These are phyloP conservation scores for Limenitis camilla DNA, from an alignment of 2,888 invertebrate species.

Conservation along the genomic window DNA sequence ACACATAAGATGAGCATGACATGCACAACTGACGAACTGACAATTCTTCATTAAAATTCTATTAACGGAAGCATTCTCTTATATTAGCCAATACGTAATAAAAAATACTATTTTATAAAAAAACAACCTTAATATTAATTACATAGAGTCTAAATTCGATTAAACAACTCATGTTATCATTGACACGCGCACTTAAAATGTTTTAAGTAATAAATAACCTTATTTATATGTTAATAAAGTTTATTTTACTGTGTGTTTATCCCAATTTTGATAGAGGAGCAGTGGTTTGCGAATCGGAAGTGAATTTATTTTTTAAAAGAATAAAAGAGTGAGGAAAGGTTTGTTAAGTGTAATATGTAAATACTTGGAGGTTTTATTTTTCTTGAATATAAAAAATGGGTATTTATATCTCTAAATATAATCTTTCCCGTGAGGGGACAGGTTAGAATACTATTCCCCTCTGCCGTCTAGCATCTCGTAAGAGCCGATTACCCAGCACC, in stretches of 20 bases:
- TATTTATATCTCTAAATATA: too few relatives aligned
- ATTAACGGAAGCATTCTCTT: slow-evolving; percentile 72
- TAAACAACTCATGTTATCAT: not conserved
- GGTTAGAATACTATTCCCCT: too few relatives aligned
- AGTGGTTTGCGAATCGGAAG: slow-evolving; percentile 59
- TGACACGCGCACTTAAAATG: slow-evolving; percentile 13
- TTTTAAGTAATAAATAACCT: slow-evolving; percentile 22
- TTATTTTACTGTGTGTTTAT: slow-evolving; percentile 24
- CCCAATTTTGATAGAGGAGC: slow-evolving; percentile 38
- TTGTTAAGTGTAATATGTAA: slow-evolving; percentile 28
- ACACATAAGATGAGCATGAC: slow-evolving; percentile 70
- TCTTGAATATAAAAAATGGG: not conserved
- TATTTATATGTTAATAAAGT: slow-evolving; percentile 20
- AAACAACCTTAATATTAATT: slow-evolving; percentile 20
- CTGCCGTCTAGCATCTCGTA: too few relatives aligned
- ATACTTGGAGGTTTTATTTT: slow-evolving; percentile 7
- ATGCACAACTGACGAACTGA: slow-evolving; percentile 64
- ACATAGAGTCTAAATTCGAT: slow-evolving; percentile 19
- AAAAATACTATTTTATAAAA: slow-evolving; percentile 19
- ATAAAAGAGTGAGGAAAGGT: slow-evolving; percentile 34
- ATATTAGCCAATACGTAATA: slow-evolving; percentile 27
- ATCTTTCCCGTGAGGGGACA: too few relatives aligned
- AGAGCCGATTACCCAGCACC: too few relatives aligned
- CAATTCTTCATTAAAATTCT: slow-evolving; percentile 75
- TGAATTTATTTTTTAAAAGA: slow-evolving; percentile 44